Base-by-base conservation (phyloP, 2,888 invertebrate species). In the Caenorhabditis sulstoni region DNA sequence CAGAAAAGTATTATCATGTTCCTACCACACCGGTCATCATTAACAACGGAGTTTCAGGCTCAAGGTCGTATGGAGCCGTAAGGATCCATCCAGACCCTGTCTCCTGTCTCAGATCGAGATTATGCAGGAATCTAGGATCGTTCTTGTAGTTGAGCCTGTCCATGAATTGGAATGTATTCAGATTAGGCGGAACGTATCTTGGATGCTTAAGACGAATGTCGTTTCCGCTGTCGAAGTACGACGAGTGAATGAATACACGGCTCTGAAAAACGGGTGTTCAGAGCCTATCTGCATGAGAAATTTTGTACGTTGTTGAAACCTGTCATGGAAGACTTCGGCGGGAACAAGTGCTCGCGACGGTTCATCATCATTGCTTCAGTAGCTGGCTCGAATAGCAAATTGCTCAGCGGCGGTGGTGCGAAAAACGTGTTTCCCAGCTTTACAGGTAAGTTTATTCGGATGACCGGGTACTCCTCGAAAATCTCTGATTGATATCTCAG, bases 21-120 rank as follows among this genome's bases (percentile, higher is more conserved):
- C 5, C 14, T 59, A 59, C 61, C 37, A 67, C 50, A 22, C 67
- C 67, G 1, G 49, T 39, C 67, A 67, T 58, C 50, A 58, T 20
- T 41, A 67, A 12, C 11, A 67, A 14, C 11, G 67, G 67, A 22
- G 44, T 41, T 39, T 50, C 12, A 0, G 23, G 16, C 1, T 41
- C 14, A 5, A 58, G 20, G 7, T 35, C 12, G 16, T 47, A 12
- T 1, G 41, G 22, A 0, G 22, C 41, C 9, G 14, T 9, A 12
- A 67, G 20, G 1, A 14, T 12, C 67, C 67, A 67, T 49, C 67
- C 67, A 16, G 11, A 5, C 0, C 39, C n/a, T 12, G n/a, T 1
- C 29, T 62, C 62, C 29, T 62, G 62, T 35, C 39, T n/a, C 37
- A 62, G 12, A 12, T 29, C 29, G 3, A 62, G n/a, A n/a, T 18